phyloP scores from a whole-genome alignment of 2,797 vertebrate genomes.

The Psittacula echo region DNA sequence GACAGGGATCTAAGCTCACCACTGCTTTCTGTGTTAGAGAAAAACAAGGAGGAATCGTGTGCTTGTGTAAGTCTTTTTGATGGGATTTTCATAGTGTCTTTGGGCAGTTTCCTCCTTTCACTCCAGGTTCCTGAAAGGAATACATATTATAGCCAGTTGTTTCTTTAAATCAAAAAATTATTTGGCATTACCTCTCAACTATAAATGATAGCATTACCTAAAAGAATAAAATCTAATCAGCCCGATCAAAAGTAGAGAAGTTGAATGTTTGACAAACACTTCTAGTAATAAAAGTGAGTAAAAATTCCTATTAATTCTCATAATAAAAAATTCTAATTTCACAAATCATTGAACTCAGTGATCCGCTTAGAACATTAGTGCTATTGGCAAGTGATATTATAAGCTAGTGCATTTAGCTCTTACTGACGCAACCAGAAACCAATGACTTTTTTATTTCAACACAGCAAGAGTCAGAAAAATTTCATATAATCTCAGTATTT shows the following conservation, averaged over 20 bases:
- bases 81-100: neutral
- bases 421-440: neutral
- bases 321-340: neutral
- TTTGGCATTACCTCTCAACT: neutral
- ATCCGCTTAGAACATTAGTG: neutral
- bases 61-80: fast-evolving
- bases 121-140: neutral
- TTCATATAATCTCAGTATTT: neutral
- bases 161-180: neutral
- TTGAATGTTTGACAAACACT: neutral
- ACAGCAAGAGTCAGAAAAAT: neutral
- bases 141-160: neutral
- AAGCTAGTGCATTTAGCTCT: neutral
- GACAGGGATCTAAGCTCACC: neutral
- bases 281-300: neutral
- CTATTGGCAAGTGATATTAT: neutral
- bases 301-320: neutral
- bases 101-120: neutral
- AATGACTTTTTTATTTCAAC: neutral
- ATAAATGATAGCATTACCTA: neutral
- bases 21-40: neutral
- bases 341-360: neutral
- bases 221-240: neutral
- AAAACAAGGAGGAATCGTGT: neutral
- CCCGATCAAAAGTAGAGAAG: neutral